These are phyloP conservation scores for Eristalis tenax DNA, from an alignment of 2,888 invertebrate genomes.

Conservation along the genomic window DNA sequence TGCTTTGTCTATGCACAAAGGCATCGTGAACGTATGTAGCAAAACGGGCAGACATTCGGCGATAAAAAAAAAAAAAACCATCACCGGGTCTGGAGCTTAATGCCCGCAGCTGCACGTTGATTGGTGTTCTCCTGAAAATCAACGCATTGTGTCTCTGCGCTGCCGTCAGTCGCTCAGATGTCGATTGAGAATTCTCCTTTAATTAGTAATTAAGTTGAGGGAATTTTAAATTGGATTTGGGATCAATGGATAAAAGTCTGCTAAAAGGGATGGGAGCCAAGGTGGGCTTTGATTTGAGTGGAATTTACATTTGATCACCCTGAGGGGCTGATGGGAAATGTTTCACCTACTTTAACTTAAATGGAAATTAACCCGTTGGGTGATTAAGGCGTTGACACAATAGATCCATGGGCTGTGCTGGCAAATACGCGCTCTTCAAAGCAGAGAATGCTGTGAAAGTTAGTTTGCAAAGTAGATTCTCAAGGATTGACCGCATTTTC, in stretches of 20 bases:
- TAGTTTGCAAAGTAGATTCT: neutral
- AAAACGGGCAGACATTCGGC: neutral
- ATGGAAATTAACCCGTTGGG: constrained; percentile 14
- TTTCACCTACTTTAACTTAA: neutral
- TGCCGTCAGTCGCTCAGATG: constrained; percentile 30
- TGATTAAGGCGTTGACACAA: neutral
- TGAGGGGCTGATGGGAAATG: neutral
- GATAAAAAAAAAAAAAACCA: neutral
- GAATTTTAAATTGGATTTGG: constrained; percentile 22
- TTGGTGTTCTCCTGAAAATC: constrained; percentile 19
- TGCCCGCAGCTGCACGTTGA: neutral
- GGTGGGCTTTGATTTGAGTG: neutral
- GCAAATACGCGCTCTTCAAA: neutral
- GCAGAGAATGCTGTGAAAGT: neutral
- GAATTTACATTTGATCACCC: constrained; percentile 10
- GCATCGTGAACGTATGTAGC: neutral
- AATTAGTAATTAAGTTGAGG: constrained; percentile 43
- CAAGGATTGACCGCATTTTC: neutral
- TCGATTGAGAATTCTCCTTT: constrained; percentile 18
- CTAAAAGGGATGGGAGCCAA: no score
- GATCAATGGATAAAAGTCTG: neutral
- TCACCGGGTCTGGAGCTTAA: constrained; percentile 5
- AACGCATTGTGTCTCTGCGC: neutral
- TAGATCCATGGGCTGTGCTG: constrained; percentile 17
- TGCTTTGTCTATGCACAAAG: constrained; percentile 39